These are phyloP conservation scores for Macrotus californicus DNA, from an alignment of 2,113 vertebrate genomes.

Conservation along the genomic window DNA sequence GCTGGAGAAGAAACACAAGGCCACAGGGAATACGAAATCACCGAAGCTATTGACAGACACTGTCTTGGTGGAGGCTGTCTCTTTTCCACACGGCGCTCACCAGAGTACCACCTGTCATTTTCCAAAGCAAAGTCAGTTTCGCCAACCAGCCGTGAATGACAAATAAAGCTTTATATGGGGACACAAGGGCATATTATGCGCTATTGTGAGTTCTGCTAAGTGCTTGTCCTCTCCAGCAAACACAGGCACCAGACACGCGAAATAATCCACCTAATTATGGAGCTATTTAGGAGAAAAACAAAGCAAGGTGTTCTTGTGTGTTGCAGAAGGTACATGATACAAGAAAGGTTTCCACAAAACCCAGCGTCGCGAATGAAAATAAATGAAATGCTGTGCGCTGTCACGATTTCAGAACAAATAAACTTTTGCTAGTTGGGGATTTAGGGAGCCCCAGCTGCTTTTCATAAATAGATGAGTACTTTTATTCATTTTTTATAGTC, in stretches of 20 bases:
- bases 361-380: constrained; percentile 79
- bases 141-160: constrained; percentile 87
- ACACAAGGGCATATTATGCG: constrained; percentile 87
- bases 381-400: constrained; percentile 79
- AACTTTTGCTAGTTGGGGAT: constrained; percentile 82
- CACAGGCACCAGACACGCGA: constrained; percentile 83
- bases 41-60: constrained; percentile 78
- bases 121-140: constrained; percentile 89
- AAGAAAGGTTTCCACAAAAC: constrained; percentile 82
- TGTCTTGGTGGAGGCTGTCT: constrained; percentile 81
- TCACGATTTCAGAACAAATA: constrained; percentile 83
- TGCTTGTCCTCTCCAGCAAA: constrained; percentile 87
- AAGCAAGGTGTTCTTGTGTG: constrained; percentile 84
- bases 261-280: constrained; percentile 88
- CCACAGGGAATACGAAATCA: constrained; percentile 78
- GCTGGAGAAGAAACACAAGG: constrained; percentile 74
- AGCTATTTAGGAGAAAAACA: constrained; percentile 86
- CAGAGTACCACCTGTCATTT: constrained; percentile 90
- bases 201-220: constrained; percentile 87
- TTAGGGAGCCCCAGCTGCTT: constrained; percentile 83
- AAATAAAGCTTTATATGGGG: constrained; percentile 88
- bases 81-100: constrained; percentile 81
- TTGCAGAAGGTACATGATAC: constrained; percentile 81
- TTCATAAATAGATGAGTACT: constrained; percentile 82
- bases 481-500: constrained; percentile 79